phyloP scores from a whole-genome alignment of 2,888 invertebrate genomes.

The Tenthredo scrophulariae region DNA sequence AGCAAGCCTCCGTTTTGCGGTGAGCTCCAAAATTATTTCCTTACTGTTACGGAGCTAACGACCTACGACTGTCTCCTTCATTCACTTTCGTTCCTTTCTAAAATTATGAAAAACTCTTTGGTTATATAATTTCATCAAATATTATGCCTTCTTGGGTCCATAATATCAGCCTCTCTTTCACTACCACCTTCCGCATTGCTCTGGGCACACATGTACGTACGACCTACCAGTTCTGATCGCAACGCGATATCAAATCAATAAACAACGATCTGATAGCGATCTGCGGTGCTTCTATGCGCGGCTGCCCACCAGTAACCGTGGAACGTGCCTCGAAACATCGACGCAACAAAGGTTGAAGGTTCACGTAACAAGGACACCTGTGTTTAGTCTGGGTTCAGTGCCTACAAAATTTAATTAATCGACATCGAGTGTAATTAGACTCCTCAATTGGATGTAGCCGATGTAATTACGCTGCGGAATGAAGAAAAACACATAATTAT shows the following conservation, averaged over 20 bases:
- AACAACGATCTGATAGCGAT: constrained; percentile 49
- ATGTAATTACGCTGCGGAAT: not conserved
- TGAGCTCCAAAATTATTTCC: constrained; percentile 38
- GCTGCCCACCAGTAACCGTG: constrained; percentile 73
- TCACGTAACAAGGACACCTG: constrained; percentile 44
- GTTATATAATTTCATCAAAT: not conserved
- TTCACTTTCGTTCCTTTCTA: not conserved
- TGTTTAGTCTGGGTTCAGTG: not conserved
- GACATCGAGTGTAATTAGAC: constrained; percentile 5
- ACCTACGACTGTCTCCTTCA: not conserved
- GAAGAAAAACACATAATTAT: not conserved
- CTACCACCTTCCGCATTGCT: not conserved
- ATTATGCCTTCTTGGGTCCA: not conserved
- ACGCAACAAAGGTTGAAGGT: constrained; percentile 22
- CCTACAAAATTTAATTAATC: constrained; percentile 41
- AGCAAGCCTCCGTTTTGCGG: constrained; percentile 39
- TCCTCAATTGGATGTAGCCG: constrained; percentile 9
- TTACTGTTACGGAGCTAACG: constrained; percentile 1
- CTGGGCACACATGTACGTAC: not conserved
- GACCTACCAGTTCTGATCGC: constrained; percentile 18
- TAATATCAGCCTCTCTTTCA: not conserved
- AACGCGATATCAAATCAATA: constrained; percentile 49
- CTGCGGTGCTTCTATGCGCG: constrained; percentile 69
- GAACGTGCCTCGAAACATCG: constrained; percentile 69
- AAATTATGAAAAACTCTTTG: not conserved